Base-by-base conservation (phyloP, 2,888 invertebrate species). In the Heliothis peltigera region DNA sequence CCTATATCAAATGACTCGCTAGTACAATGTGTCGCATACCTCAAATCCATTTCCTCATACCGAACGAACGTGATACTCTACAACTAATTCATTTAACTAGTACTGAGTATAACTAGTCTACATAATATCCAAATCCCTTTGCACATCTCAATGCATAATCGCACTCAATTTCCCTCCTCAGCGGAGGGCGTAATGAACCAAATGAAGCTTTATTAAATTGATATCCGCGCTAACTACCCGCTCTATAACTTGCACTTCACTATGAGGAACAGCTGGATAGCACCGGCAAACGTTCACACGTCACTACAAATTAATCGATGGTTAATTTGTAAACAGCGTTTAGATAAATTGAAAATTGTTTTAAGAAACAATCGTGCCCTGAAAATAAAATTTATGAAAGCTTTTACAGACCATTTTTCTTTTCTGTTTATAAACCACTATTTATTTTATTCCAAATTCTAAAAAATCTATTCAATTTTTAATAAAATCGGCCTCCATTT, bases 171-270 rank as follows among this genome's bases (percentile, higher is more conserved):
- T 69, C 70, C 57, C 56, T 69, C 55, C 57, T 61, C 56, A 60
- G 46, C 57, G 67, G 74, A 73, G 67, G 52, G 22, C 57, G 48
- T 78, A 78, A 75, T 78, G 75, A 78, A 64, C 46, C 70, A 64
- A 65, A 73, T 63, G 80, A 73, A 77, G 74, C 78, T 65, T 69
- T 73, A 77, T 77, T 77, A 77, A 77, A 80, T 80, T 77, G 75
- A 73, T 80, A 77, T 68, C 69, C 55, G 56, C 58, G 54, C 73
- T 64, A 73, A 77, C 68, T 77, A 80, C 59, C 48, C 46, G 39
- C 64, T 73, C 51, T 73, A 55, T 68, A 80, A 80, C 77, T 77
- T 77, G 67, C 64, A 64, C 63, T 61, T 65, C 52, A 58, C 62
- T 61, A 68, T 59, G 62, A 47, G 6, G 28, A 17, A 49, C 47